Percentiles rank a stretch among this genome's conserved stretches.
phyloP scores from a whole-genome alignment of 2,113 vertebrate genomes.

The Oryzias melastigma region DNA sequence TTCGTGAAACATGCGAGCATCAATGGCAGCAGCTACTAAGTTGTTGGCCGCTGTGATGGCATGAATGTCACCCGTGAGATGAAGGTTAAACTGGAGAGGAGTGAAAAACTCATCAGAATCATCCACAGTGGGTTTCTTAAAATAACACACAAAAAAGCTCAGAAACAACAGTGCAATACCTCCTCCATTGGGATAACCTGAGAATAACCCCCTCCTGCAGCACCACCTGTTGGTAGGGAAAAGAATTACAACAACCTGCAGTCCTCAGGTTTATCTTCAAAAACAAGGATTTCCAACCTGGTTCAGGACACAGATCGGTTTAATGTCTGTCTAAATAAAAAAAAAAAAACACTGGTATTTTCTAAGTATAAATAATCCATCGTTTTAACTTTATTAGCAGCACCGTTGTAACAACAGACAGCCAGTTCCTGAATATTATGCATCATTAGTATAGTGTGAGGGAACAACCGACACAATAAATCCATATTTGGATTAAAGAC shows the following conservation, averaged over 20 bases:
- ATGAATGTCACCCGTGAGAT: constrained; percentile 97
- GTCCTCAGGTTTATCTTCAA: not conserved
- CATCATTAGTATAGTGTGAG: no score
- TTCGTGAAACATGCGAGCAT: constrained; percentile 95
- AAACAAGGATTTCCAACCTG: no score
- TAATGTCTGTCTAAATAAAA: no score
- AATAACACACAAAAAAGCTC: not conserved
- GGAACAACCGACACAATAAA: no score
- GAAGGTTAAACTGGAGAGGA: constrained; percentile 91
- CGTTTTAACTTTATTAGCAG: no score
- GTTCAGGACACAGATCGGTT: no score
- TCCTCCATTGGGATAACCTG: constrained; percentile 99
- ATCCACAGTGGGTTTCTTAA: rapidly evolving
- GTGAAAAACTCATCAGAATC: constrained; percentile 49
- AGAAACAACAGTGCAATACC: constrained; percentile 72
- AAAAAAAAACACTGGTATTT: no score
- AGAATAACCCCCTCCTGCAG: constrained; percentile 97
- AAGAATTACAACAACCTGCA: constrained; percentile 10
- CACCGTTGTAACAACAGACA: no score
- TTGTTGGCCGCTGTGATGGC: constrained; percentile 98
- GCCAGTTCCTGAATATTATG: no score
- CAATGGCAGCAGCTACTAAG: constrained; percentile 91
- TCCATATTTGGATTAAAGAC: no score
- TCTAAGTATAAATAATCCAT: no score
- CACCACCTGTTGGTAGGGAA: constrained; percentile 84